Conservation (phyloP, 2,888 invertebrate genomes). For the Nasonovia ribisnigri region DNA sequence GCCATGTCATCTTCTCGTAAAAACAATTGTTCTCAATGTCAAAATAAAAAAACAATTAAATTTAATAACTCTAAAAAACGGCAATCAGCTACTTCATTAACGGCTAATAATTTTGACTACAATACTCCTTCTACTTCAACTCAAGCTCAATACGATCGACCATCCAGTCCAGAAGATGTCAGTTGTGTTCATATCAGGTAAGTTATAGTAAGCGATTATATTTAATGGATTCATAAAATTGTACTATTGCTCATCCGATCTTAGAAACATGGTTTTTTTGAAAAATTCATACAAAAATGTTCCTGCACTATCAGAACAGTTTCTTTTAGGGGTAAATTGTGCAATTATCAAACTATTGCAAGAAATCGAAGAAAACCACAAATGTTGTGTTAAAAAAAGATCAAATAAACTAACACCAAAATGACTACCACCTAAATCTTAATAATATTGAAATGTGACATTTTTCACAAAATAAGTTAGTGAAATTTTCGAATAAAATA, state of each 20-base stretch:
- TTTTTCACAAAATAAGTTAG: neutral
- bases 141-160: neutral
- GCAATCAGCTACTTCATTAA: neutral
- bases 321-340: neutral
- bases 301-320: neutral
- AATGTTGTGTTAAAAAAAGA: neutral
- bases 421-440: neutral
- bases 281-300: slow-evolving; percentile 34
- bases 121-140: neutral
- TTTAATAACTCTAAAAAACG: neutral
- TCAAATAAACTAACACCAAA: neutral
- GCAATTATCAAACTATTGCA: neutral
- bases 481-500: neutral
- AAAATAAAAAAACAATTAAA: neutral
- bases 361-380: slow-evolving; percentile 32
- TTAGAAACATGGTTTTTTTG: slow-evolving; percentile 20
- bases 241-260: neutral
- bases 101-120: neutral
- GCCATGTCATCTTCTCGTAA: neutral
- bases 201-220: neutral
- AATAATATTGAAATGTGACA: neutral
- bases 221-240: neutral
- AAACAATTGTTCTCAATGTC: neutral
- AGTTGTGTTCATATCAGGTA: slow-evolving; percentile 42
- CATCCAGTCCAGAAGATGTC: neutral